Percentiles rank a stretch among this genome's conserved stretches.
phyloP scores from a whole-genome alignment of 2,797 vertebrate genomes.

The Molossus alvarezi region DNA sequence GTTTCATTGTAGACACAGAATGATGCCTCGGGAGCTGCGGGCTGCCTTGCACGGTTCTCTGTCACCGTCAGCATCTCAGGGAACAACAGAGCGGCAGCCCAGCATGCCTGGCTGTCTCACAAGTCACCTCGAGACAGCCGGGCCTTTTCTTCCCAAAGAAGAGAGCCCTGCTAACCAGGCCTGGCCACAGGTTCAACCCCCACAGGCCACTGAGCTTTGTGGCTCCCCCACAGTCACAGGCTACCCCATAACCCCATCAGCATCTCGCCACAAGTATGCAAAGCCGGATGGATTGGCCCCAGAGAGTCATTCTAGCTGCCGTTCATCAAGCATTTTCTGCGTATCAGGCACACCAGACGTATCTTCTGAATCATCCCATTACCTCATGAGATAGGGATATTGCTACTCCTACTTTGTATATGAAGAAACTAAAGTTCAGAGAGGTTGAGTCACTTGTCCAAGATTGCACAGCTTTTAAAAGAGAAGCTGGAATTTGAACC shows the following conservation, averaged over 20 bases:
- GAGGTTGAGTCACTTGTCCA: not conserved
- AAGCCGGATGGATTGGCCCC: not conserved
- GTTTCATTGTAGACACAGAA: not conserved
- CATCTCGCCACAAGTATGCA: fast-evolving
- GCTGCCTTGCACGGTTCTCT: not conserved
- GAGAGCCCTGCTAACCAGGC: not conserved
- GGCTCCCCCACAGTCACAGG: not conserved
- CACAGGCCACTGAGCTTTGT: not conserved
- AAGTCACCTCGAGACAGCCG: not conserved
- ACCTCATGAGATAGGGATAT: not conserved
- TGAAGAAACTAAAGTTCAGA: slow-evolving; percentile 26
- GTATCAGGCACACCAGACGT: not conserved
- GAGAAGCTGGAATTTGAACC: not conserved
- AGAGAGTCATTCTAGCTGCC: not conserved
- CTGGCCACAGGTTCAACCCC: fast-evolving
- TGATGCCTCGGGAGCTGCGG: fast-evolving
- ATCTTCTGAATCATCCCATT: not conserved
- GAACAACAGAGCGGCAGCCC: not conserved
- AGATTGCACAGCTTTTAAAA: not conserved
- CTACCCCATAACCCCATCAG: not conserved
- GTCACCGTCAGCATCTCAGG: not conserved
- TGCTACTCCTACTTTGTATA: not conserved
- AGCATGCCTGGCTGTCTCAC: not conserved
- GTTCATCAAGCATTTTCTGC: not conserved
- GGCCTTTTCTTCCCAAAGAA: not conserved